Evolutionary conservation across 2,797 vertebrate genomes (phyloP).

Genomic region (Antrozous pallidus): DNA sequence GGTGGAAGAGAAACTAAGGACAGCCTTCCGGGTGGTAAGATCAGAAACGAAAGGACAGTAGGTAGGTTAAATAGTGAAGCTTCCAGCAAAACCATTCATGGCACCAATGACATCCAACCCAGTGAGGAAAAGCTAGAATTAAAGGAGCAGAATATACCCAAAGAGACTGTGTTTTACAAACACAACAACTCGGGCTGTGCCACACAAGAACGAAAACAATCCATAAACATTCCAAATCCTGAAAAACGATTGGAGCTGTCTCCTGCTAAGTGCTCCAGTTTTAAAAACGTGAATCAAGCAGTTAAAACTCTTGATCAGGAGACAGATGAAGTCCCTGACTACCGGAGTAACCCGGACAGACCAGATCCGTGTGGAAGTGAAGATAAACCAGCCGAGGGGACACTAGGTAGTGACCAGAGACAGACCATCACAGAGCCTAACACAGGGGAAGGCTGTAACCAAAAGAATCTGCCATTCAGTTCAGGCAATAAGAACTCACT

Average conservation of each 20-base stretch:
- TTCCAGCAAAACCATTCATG: conserved; percentile 1
- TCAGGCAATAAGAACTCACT: background rate
- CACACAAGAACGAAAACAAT: background rate
- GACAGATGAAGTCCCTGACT: background rate
- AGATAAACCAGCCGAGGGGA: background rate
- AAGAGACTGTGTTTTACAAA: background rate
- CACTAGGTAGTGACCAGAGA: background rate
- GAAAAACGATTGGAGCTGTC: background rate
- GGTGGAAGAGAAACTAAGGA: conserved; percentile 17
- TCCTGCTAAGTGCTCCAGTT: background rate
- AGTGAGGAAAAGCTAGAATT: background rate
- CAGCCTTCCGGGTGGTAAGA: background rate
- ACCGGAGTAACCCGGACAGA: conserved; percentile 1
- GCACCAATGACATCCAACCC: background rate
- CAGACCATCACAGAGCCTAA: background rate
- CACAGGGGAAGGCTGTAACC: background rate
- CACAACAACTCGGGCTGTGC: background rate
- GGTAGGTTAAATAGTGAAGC: background rate
- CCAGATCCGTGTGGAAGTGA: conserved; percentile 31
- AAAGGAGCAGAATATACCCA: background rate
- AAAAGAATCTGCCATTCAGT: background rate
- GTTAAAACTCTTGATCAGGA: background rate
- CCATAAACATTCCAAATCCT: conserved; percentile 48
- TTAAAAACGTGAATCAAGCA: background rate
- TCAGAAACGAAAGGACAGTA: background rate